Percentiles rank a stretch among this genome's conserved stretches.
phyloP scores from a whole-genome alignment of 2,888 invertebrate genomes.

The Cotesia congregata region DNA sequence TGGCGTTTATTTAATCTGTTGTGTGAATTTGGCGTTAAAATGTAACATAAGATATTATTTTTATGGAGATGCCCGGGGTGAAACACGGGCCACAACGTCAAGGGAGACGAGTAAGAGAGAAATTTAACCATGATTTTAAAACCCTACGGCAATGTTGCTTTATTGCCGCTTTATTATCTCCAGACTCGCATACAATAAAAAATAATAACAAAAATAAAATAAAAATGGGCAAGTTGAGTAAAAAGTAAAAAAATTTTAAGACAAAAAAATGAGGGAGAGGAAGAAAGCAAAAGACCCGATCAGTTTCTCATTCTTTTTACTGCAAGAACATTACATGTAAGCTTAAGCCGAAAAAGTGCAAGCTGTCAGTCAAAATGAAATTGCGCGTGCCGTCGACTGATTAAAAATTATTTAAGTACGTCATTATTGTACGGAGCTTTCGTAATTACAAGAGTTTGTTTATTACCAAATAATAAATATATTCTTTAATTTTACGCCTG shows the following conservation, averaged over 20 bases:
- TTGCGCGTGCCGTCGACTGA: constrained; percentile 30
- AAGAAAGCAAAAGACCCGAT: constrained; percentile 4
- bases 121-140: constrained; percentile 41
- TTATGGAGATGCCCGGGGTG: constrained; percentile 22
- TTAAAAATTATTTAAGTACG: constrained; percentile 27
- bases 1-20: constrained; percentile 5
- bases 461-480: neutral
- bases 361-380: constrained; percentile 33
- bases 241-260: neutral
- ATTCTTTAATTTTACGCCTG: neutral
- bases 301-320: neutral
- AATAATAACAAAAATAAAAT: constrained; percentile 18
- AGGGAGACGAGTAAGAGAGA: constrained; percentile 37
- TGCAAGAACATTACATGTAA: neutral
- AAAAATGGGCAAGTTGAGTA: neutral
- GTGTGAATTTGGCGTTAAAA: constrained; percentile 40
- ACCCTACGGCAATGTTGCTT: constrained; percentile 50
- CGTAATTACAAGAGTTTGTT: constrained; percentile 23
- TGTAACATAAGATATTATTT: constrained; percentile 42
- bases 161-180: constrained; percentile 53
- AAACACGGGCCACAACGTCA: constrained; percentile 28
- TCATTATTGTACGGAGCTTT: constrained; percentile 22
- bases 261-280: neutral
- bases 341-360: constrained; percentile 14
- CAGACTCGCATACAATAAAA: constrained; percentile 28